phyloP scores from a whole-genome alignment of 2,113 vertebrate species.

The Leptobrachium leishanense region DNA sequence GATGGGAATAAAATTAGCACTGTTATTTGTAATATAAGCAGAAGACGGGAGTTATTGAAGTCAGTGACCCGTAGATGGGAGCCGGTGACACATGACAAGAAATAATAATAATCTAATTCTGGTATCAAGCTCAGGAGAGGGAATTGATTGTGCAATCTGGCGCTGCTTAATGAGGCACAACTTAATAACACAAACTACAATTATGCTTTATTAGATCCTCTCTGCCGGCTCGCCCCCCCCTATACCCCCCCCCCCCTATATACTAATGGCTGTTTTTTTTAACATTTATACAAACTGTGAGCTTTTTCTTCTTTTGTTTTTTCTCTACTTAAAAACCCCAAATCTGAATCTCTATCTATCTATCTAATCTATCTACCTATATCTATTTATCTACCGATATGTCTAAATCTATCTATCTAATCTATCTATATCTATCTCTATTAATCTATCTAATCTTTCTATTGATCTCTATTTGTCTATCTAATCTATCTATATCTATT shows the following conservation, averaged over 20 bases:
- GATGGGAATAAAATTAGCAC: slow-evolving; percentile 13
- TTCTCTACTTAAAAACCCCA: no score
- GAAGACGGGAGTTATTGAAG: slow-evolving; percentile 25
- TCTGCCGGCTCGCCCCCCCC: background rate
- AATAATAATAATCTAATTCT: slow-evolving; percentile 47
- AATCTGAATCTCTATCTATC: no score
- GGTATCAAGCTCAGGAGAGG: slow-evolving; percentile 40
- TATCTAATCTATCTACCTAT: no score
- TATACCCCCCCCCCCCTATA: background rate
- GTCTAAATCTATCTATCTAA: no score
- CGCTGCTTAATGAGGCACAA: slow-evolving; percentile 36
- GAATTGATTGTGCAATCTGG: slow-evolving; percentile 34
- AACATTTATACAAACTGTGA: background rate
- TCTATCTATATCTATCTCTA: no score
- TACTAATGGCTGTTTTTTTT: background rate
- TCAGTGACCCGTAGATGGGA: slow-evolving; percentile 30
- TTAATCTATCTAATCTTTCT: no score
- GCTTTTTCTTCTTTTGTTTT: background rate
- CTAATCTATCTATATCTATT: no score
- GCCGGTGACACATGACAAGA: slow-evolving; percentile 27
- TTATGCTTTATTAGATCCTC: slow-evolving; percentile 35
- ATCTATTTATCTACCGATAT: no score
- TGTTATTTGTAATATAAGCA: slow-evolving; percentile 33
- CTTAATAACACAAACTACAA: slow-evolving; percentile 39
- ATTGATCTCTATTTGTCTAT: no score